Evolutionary conservation across 2,797 vertebrate species (phyloP).

Genomic region (Spheniscus humboldti): DNA sequence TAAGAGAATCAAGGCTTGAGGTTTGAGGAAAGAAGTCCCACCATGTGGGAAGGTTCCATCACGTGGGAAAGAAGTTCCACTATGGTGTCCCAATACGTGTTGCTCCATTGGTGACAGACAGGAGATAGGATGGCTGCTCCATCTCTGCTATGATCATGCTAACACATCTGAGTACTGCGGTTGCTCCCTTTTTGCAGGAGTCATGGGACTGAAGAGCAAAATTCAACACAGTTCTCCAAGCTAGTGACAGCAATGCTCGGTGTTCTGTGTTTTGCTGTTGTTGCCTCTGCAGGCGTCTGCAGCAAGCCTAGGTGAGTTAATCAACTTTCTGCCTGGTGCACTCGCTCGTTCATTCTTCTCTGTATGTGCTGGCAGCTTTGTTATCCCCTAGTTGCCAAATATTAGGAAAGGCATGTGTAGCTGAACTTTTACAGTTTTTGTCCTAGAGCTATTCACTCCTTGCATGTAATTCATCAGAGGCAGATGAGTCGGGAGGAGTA

Average conservation of each 20-base stretch:
- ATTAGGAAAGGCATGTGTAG: neutral
- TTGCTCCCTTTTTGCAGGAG: neutral
- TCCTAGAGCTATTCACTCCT: neutral
- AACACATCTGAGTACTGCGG: neutral
- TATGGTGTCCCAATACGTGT: neutral
- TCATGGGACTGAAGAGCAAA: neutral
- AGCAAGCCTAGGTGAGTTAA: neutral
- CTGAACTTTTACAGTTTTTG: neutral
- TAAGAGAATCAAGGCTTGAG: neutral
- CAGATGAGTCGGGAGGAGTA: neutral
- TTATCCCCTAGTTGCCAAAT: neutral
- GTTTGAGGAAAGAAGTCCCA: neutral
- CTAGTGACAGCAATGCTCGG: neutral
- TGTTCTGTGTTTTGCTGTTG: neutral
- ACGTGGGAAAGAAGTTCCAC: neutral
- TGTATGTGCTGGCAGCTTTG: neutral
- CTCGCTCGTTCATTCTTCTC: neutral
- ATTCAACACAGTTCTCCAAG: neutral
- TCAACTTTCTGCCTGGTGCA: neutral
- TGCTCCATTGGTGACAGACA: accelerated
- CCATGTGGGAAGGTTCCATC: neutral
- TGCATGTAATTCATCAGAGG: neutral
- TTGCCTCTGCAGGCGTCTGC: neutral
- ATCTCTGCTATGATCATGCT: neutral
- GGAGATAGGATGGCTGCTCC: neutral